Base-by-base conservation (phyloP, 2,888 invertebrate species). In the Panopea generosa region DNA sequence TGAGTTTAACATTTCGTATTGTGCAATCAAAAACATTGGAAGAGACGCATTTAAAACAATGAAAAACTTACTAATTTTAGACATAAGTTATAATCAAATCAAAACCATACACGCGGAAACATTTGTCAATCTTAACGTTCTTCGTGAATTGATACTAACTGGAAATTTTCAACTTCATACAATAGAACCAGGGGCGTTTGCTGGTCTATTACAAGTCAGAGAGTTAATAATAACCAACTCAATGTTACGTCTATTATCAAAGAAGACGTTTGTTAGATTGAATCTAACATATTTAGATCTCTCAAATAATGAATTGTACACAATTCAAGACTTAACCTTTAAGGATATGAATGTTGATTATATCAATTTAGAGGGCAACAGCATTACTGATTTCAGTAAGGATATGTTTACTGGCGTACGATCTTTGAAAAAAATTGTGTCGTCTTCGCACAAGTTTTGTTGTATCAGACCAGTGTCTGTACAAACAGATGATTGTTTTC, bases 401-500 rank as follows among this genome's bases (percentile, higher is more conserved):
- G 29, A 50, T 4, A 33, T 61, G n/a, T 61, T 61, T 61, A 20
- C 29, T 18, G 60, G 60, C 11, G 26, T 60, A 24, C 60, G 18
- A 6, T 11, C 16, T 45, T 14, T 60, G 18, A 24, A 43, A 47
- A 4, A 47, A 6, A 7, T 60, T 2, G 16, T 26, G 11, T 16
- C 60, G 2, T 14, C 45, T 9, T n/a, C 60, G n/a, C 47, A n/a
- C 47, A 60, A 45, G 33, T 60, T 60, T n/a, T 60, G 60, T 24
- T 60, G 60, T 27, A 47, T 60, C 14, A 2, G 47, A 26, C 60
- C 60, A 26, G 14, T 26, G 1, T 45, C n/a, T 78, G 66, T 57
- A 43, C 60, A 47, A 59, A 82, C 27, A 62, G 79, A 27, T 76
- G 83, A 16, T 80, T 83, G 61, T 63, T 62, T 9, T 72, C 85